Base-by-base conservation (phyloP, 1,140 invertebrate species). In the Caerostris extrusa region DNA sequence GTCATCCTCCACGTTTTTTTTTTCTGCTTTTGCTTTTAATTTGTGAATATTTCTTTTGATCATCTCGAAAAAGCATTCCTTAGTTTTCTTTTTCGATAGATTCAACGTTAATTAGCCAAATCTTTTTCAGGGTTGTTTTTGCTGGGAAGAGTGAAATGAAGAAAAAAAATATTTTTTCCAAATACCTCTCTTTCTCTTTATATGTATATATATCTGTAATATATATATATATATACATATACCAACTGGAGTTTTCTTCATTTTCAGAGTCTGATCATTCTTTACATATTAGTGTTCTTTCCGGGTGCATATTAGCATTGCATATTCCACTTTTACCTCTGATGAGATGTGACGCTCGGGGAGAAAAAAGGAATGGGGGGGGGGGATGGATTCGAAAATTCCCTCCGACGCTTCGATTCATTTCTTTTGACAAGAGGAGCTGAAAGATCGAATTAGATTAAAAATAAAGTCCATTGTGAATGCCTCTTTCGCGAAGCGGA, bases 21-120 rank as follows among this genome's bases (percentile, higher is more conserved):
- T 14, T 64, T 34, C 1, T 71, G 34, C 50, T 71, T 77, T 50
- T 8, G 50, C 7, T 77, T 77, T 12, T 53, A 50, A 57, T 83
- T 57, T 83, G 34, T 57, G 56, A 58, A 83, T 57, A 57, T 83
- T 83, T 83, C 14, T 83, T 83, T n/a, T 83, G 55, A 83, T 83
- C 82, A 34, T 34, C 34, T 57, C 34, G 3, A 55, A 58, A 83
- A 58, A 58, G 82, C 57, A 57, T 83, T 83, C n/a, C 19, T 12
- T 56, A 83, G 56, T 83, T 77, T 83, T 83, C 82, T 34, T 83
- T 83, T 34, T 56, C 82, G 55, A 83, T 83, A 34, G 5, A 56
- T 83, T 83, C 82, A 58, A 17, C 82, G 14, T 83, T 83, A 83
- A 83, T 83, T 83, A 83, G 82, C 82, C 55, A 83, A 83, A 83